Base-by-base conservation (phyloP, 2,797 vertebrate genomes). In the Pygocentrus nattereri region DNA sequence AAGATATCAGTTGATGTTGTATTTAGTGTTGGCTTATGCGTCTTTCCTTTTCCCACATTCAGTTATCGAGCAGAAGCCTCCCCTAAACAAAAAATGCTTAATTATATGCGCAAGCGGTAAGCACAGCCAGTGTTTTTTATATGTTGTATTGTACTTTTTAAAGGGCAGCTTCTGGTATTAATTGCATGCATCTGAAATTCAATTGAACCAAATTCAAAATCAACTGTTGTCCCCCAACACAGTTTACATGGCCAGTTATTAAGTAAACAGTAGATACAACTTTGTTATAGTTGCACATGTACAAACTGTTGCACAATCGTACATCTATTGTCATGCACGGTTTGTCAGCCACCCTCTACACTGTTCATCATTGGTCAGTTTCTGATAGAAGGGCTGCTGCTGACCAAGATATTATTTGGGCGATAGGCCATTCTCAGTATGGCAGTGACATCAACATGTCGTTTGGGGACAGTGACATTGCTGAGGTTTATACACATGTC, bases 81-180 rank as follows among this genome's bases (percentile, higher is more conserved):
- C 89, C 90, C 94, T 95, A 94, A 94, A 95, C 92, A 91, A 92
- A 86, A 95, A 94, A 91, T 94, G 88, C 91, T 93, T 93, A 94
- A 89, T 94, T 88, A 92, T 93, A 94, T 95, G 90, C 92, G 88
- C 91, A 92, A 93, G 90, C 95, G 92, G 92, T 95, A 94, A 95
- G 92, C 88, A 88, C 77, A 88, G 87, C 64, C 61, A 75, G 79
- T 87, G 85, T 87, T 81, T 82, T 81, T 82, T 87, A 89, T 84
- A 90, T 88, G 87, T 91, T 89, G 85, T 92, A 91, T 90, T 92
- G 84, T 73, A 80, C 88, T 88, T 87, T 81, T 90, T 81, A 87
- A 89, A 78, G 79, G 83, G 82, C 83, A 84, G 79, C 78, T 71
- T 79, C 78, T 85, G 75, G 70, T 73, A 78, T 85, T 81, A 76